Evolutionary conservation across 2,888 invertebrate species (phyloP), one percentile per base, ranked within the genome.

Genomic region (Cheilosia vernalis): DNA sequence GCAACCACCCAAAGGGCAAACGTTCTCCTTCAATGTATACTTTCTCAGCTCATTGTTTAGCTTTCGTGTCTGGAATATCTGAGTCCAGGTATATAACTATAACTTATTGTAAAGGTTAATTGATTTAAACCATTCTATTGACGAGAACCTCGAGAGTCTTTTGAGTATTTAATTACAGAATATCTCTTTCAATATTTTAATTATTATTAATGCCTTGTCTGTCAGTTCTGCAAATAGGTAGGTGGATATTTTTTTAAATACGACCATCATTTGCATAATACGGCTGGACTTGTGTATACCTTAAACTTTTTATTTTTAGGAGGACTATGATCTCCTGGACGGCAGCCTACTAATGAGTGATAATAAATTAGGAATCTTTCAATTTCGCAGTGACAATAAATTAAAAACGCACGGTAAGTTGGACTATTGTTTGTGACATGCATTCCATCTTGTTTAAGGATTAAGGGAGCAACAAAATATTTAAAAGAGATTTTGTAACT

Each of bases 281-380:
- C 1, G 1, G 47, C 15, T 15, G 3, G 4, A 5, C 27, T 24
- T 56, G 47, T 30, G 7, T 9, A 44, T 44, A 27, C 27, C 6
- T 37, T 24, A 17, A 9, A 1, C 0, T 53, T 13, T 49, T 21
- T 55, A 4, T 30, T 89, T 89, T 15, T 88, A 92, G 92, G 92
- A 92, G 53, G 92, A 92, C 88, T 92, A 92, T 81, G 91, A 91
- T 88, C 89, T 91, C 33, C 87, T 90, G 78, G 92, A 92, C 87
- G 90, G 89, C 85, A 91, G 90, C 88, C 87, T 92, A 88, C 87
- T 92, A 58, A 66, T 88, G 89, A 90, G 90, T 89, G 91, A 92
- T 90, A 92, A 90, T 90, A 91, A 92, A 89, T 89, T 92, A 89
- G 92, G 91, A 89, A 91, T 91, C 89, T 89, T 91, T 88, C 92